Conservation (phyloP, 2,797 vertebrate species). For the Crypturellus tataupa region DNA sequence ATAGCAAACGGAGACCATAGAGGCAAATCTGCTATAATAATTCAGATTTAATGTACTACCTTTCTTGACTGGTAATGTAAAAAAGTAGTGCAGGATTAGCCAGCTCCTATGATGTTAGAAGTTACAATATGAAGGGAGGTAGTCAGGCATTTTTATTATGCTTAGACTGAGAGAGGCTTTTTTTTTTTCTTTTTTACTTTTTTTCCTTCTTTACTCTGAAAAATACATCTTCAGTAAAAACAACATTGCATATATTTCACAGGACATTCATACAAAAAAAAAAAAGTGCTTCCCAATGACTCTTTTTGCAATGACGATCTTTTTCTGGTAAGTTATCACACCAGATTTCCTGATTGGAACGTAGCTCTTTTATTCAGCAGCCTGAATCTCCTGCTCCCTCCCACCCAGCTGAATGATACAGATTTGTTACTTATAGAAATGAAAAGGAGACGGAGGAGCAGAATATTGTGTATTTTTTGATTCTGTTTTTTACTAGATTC, state of each 20-base stretch:
- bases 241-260: not conserved
- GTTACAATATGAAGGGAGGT: not conserved
- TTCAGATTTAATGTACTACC: not conserved
- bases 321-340: not conserved
- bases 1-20: not conserved
- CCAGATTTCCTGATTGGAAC: conserved; percentile 34
- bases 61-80: not conserved
- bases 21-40: not conserved
- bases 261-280: not conserved
- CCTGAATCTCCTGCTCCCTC: not conserved
- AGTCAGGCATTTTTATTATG: not conserved
- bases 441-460: conserved; percentile 5
- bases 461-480: conserved; percentile 17
- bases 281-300: not conserved
- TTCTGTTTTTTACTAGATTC: conserved; percentile 1
- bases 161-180: not conserved
- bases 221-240: not conserved
- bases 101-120: not conserved
- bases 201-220: not conserved
- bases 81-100: not conserved
- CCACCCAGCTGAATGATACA: conserved; percentile 11
- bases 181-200: too few relatives aligned
- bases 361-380: conserved; percentile 34
- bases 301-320: not conserved
- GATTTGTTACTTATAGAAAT: conserved; percentile 13